Evolutionary conservation across 2,797 vertebrate genomes (phyloP), one percentile per base, ranked within the genome.

Genomic region (Rhynchotus rufescens): DNA sequence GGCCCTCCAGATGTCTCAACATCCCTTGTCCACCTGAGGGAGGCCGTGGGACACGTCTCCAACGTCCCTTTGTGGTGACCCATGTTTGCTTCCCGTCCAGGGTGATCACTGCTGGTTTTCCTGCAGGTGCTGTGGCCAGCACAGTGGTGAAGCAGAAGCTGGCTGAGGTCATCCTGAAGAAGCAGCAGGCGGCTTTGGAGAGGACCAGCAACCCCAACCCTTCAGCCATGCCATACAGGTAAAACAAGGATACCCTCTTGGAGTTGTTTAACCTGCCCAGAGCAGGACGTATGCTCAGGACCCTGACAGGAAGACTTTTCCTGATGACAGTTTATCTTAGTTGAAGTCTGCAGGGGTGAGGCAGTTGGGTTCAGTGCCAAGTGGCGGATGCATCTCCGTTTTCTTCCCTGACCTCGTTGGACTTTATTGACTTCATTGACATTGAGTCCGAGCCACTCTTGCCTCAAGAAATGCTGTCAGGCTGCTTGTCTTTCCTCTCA

Each of bases 151-250:
- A 99, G 95, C 98, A 99, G 97, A 99, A 99, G 90, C 96, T 99
- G 84, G 98, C 98, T 2, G 98, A 99, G 94, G 99, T 99, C 92
- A 99, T 99, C 91, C 98, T 99, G 80, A 99, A 99, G 95, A 99
- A 99, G 89, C 98, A 99, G 61, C 98, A 99, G 96, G 98, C 98
- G 1, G 99, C 99, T 16, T 97, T 99, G 81, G 99, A 99, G 94
- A 98, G 98, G 89, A 99, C 97, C 36, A 98, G 97, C 95, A 98
- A 98, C 14, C 91, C 98, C 88, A 98, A 89, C 57, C 92, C 91
- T 26, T 56, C 98, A 6, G 92, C 98, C 47, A 97, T 98, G 54
- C 94, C 98, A 0, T 99, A 99, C 98, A 98, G 99, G 99, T 99
- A 77, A 94, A 26, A 5, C 17, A 11, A 38, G 42, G 26, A 38